phyloP scores from a whole-genome alignment of 1,140 invertebrate genomes.

The Hypsibius dujardini region DNA sequence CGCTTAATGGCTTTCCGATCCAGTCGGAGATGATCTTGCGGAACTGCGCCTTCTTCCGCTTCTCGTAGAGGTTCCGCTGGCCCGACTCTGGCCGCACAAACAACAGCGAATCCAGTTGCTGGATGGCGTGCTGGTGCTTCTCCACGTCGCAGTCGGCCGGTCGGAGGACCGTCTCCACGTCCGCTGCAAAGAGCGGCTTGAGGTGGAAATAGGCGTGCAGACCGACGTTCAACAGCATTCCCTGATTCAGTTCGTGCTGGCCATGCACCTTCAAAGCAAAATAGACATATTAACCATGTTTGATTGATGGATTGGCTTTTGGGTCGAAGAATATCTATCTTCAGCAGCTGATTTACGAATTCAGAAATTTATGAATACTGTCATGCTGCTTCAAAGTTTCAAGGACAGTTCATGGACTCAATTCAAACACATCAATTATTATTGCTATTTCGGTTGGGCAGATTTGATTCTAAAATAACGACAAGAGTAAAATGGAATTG shows the following conservation, averaged over 20 bases:
- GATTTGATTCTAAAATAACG: too few relatives aligned
- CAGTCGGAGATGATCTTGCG: neutral
- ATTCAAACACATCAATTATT: too few relatives aligned
- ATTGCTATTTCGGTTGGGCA: too few relatives aligned
- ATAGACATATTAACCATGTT: neutral
- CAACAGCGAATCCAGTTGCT: neutral
- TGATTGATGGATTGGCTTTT: too few relatives aligned
- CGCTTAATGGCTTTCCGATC: neutral
- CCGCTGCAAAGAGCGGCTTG: neutral
- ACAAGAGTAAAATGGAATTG: too few relatives aligned
- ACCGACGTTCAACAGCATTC: neutral
- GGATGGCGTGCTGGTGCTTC: neutral
- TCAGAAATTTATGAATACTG: too few relatives aligned
- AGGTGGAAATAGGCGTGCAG: neutral
- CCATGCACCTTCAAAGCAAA: neutral
- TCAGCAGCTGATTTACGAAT: too few relatives aligned
- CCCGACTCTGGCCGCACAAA: neutral
- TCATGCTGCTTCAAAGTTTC: too few relatives aligned
- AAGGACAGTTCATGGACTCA: too few relatives aligned
- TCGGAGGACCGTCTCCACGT: neutral
- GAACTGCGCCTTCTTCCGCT: neutral
- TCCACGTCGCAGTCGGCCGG: slow-evolving; percentile 1
- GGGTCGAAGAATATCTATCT: too few relatives aligned
- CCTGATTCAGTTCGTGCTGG: neutral
- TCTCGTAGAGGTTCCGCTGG: slow-evolving; percentile 2